A percentile compares a stretch with the other conserved stretches of the same genome.
phyloP scores from a whole-genome alignment of 64 coral and sea anemone genomes.

The Pocillopora verrucosa region DNA sequence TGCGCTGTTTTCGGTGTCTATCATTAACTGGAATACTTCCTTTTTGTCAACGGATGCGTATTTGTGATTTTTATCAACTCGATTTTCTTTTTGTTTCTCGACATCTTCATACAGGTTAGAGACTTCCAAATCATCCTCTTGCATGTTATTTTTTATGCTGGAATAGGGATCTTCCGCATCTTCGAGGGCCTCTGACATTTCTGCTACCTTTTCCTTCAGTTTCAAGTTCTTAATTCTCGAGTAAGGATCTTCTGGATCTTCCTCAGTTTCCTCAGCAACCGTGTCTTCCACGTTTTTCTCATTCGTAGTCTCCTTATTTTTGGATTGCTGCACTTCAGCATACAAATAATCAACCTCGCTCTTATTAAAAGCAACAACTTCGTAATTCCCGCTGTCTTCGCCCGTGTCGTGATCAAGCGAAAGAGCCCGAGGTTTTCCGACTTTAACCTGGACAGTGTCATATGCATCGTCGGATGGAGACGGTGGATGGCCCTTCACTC shows the following conservation, averaged over 20 bases:
- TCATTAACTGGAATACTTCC: not conserved
- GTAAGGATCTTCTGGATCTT: conserved; percentile 27
- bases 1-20: not conserved
- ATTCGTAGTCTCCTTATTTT: not conserved
- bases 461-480: not conserved
- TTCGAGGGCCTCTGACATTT: not conserved
- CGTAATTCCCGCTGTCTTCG: conserved; percentile 3
- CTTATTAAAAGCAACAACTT: not conserved
- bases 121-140: not conserved
- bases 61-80: not conserved
- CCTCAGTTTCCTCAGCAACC: not conserved
- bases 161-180: conserved; percentile 15
- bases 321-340: not conserved
- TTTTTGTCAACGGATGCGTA: not conserved
- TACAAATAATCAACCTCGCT: not conserved
- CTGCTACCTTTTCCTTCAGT: not conserved
- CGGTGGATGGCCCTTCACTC: not conserved
- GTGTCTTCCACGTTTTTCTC: not conserved
- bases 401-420: not conserved
- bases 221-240: not conserved
- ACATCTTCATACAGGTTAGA: conserved; percentile 12
- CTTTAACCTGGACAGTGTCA: not conserved
- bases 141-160: not conserved
- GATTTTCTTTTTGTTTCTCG: not conserved
- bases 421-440: not conserved